These are phyloP conservation scores for Nipponacmea schrenckii DNA, from an alignment of 2,888 invertebrate genomes.

Conservation along the genomic window DNA sequence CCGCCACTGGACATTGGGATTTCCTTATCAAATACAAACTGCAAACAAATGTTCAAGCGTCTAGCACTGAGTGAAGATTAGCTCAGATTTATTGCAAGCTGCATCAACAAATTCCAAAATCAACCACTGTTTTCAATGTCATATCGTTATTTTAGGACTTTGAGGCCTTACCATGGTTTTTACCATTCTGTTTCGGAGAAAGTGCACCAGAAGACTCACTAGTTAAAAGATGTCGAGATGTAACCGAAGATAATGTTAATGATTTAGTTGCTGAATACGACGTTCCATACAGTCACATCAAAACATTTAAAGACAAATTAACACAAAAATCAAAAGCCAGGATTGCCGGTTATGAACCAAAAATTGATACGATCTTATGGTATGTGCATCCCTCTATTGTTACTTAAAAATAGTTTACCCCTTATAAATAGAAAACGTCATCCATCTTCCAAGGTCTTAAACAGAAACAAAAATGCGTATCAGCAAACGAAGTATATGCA, in stretches of 20 bases:
- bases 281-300: constrained; percentile 62
- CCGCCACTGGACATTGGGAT: too few species aligned
- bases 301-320: constrained; percentile 45
- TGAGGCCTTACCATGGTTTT: constrained; percentile 62
- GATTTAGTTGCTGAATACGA: constrained; percentile 52
- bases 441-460: too few species aligned
- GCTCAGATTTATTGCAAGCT: too few species aligned
- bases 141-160: constrained; percentile 56
- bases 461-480: too few species aligned
- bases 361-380: constrained; percentile 65
- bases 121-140: neutral
- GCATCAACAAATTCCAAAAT: too few species aligned
- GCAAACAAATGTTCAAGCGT: too few species aligned
- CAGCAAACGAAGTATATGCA: too few species aligned
- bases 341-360: constrained; percentile 56
- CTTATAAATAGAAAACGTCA: too few species aligned
- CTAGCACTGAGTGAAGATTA: too few species aligned
- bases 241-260: constrained; percentile 62
- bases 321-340: constrained; percentile 57
- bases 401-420: too few species aligned
- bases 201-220: constrained; percentile 56
- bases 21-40: too few species aligned
- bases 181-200: constrained; percentile 63
- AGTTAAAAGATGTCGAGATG: constrained; percentile 47
- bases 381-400: too few species aligned